Conservation (phyloP, 2,888 invertebrate genomes). For the Cepaea hortensis region DNA sequence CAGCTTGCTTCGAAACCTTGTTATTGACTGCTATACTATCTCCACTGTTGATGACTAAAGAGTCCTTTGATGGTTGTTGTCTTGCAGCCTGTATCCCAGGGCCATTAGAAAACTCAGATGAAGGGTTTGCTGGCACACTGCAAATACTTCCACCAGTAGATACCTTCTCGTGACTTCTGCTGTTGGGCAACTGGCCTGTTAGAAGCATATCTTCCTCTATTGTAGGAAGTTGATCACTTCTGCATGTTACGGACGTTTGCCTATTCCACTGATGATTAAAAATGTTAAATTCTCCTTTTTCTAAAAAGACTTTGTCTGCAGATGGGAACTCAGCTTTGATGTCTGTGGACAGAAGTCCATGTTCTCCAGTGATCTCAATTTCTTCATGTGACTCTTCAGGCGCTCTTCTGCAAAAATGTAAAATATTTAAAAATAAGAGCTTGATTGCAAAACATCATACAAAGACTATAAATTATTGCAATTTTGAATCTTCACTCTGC, state of each 20-base stretch:
- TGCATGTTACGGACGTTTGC: neutral
- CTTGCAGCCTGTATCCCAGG: neutral
- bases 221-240: slow-evolving; percentile 6
- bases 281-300: slow-evolving; percentile 2
- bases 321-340: slow-evolving; percentile 12
- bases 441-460: too few species aligned
- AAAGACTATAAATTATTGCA: too few species aligned
- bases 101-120: neutral
- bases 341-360: neutral
- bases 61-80: neutral
- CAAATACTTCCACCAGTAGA: neutral
- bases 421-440: neutral
- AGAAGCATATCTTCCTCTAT: neutral
- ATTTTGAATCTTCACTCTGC: too few species aligned
- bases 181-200: neutral
- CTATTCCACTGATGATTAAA: slow-evolving; percentile 6
- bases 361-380: neutral
- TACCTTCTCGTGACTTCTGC: neutral
- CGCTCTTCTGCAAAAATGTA: neutral
- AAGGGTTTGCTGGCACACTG: neutral
- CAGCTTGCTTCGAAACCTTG: neutral
- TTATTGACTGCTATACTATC: too few species aligned
- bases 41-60: neutral
- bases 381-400: neutral
- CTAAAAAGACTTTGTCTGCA: slow-evolving; percentile 7